phyloP scores from a whole-genome alignment of 2,797 vertebrate genomes.

The Aplochiton taeniatus region DNA sequence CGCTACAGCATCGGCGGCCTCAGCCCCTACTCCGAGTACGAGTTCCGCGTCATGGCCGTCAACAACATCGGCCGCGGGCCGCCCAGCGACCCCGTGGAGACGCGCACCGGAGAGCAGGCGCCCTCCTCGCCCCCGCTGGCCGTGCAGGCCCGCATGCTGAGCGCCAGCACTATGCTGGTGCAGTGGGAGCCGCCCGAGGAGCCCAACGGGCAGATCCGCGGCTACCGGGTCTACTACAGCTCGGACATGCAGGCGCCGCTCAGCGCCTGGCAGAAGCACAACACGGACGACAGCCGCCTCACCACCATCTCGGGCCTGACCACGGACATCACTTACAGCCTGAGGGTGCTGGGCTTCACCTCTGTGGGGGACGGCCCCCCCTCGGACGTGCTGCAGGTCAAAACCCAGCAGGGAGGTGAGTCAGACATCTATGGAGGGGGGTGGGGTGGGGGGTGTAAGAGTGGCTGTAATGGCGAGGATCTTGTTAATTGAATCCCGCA shows the following conservation, averaged over 20 bases:
- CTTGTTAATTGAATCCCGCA: too few relatives aligned
- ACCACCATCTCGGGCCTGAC: conserved; percentile 90
- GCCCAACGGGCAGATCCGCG: conserved; percentile 90
- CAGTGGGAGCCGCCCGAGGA: conserved; percentile 94
- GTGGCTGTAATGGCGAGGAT: not conserved
- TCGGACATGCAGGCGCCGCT: conserved; percentile 81
- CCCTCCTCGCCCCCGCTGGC: conserved; percentile 90
- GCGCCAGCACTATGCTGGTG: conserved; percentile 93
- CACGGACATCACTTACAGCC: conserved; percentile 92
- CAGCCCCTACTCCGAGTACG: conserved; percentile 92
- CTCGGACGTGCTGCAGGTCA: conserved; percentile 92
- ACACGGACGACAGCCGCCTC: conserved; percentile 89
- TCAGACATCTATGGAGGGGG: not conserved
- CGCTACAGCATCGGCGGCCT: conserved; percentile 96
- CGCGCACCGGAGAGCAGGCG: conserved; percentile 90
- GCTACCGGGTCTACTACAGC: conserved; percentile 91
- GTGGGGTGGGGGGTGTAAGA: not conserved
- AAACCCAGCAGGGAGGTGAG: conserved; percentile 94
- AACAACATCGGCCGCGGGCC: conserved; percentile 95
- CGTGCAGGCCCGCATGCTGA: conserved; percentile 93
- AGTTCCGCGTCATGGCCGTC: conserved; percentile 89
- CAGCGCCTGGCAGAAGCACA: conserved; percentile 93
- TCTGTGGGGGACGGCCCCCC: conserved; percentile 91
- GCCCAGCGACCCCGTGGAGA: conserved; percentile 87
- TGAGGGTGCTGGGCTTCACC: conserved; percentile 91